Evolutionary conservation across 2,888 invertebrate genomes (phyloP), one percentile per base, ranked within the genome.

Genomic region (Gymnosoma rotundatum): DNA sequence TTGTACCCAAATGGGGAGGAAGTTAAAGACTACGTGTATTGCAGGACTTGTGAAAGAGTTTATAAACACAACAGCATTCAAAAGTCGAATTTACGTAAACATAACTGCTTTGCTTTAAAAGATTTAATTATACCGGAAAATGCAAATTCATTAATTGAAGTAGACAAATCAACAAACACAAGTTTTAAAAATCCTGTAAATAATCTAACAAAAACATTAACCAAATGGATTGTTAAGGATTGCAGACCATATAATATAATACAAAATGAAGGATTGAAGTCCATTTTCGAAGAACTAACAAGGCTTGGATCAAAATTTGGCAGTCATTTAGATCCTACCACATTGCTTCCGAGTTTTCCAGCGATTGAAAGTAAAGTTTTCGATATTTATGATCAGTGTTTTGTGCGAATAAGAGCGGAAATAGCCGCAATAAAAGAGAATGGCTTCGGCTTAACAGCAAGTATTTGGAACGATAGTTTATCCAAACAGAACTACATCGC

Each of bases 81-180:
- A 38, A 73, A 52, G 4, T 73, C 73, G 0, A 73, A 73, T 52
- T 63, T 73, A 38, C n/a, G 50, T n/a, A 73, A 63, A 36, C 73
- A 73, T 20, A 72, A 61, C n/a, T 61, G 72, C 36, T 61, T 16
- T 20, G 7, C 45, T 3, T 2, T 10, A 36, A 14, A n/a, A 18
- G 10, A 12, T 16, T 7, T n/a, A 1, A 3, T 1, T 16, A n/a
- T 12, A 50, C 25, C 25, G 25, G 7, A 25, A 45, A 70, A 69
- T 12, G 0, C 21, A 6, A 25, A 8, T 7, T 50, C 18, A 5
- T 18, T 50, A 0, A 50, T 36, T 67, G 18, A 56, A 54, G 7
- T 0, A 16, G n/a, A 5, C 12, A 16, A 21, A 9, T 32, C 8
- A 45, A 7, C 38, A 45, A 10, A 5, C 9, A 12, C 4, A 14